Evolutionary conservation across 2,113 vertebrate species (phyloP).

Genomic region (Elephantulus edwardii): DNA sequence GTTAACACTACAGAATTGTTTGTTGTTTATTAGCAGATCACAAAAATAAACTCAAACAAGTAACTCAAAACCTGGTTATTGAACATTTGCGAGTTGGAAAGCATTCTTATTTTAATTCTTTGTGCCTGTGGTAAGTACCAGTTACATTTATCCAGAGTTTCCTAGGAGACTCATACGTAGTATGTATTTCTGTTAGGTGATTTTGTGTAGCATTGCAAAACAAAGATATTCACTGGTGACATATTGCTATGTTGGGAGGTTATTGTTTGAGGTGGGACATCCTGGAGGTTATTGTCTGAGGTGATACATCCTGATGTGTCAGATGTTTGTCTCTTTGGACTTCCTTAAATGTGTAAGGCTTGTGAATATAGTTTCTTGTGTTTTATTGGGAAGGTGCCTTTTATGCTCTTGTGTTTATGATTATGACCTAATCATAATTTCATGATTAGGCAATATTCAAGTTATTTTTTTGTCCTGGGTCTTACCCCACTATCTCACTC

Average conservation of each 20-base stretch:
- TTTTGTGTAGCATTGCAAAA: background rate
- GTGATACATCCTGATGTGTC: background rate
- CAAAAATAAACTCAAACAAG: background rate
- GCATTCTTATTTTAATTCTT: background rate
- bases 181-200: background rate
- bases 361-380: background rate
- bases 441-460: background rate
- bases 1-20: background rate
- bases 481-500: background rate
- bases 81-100: background rate
- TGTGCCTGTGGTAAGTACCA: background rate
- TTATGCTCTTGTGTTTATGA: no score
- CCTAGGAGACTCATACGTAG: background rate
- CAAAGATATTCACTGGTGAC: background rate
- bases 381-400: background rate
- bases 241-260: background rate
- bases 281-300: background rate
- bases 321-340: background rate
- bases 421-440: no score
- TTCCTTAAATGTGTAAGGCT: background rate
- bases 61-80: background rate
- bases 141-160: background rate
- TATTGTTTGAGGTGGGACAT: background rate
- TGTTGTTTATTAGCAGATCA: background rate
- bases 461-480: background rate